A percentile compares a stretch with the other conserved stretches of the same genome.
Evolutionary conservation across 2,888 invertebrate genomes (phyloP).

Genomic region (Cyaniris semiargus): DNA sequence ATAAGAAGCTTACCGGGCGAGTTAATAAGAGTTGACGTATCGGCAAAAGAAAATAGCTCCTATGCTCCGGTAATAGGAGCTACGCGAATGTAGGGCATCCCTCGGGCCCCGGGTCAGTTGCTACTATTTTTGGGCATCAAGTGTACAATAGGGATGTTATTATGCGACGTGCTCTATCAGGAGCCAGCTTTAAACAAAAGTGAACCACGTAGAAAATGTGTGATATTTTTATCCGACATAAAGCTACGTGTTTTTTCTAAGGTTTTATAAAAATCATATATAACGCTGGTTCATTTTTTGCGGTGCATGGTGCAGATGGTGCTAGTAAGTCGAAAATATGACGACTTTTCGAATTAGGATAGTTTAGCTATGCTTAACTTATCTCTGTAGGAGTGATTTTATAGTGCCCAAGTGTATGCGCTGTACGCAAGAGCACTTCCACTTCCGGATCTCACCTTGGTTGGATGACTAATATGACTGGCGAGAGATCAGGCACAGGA

Average conservation of each 20-base stretch:
- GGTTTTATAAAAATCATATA: constrained; percentile 12
- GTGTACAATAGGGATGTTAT: constrained; percentile 55
- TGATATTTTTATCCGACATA: constrained; percentile 41
- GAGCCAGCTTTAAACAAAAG: constrained; percentile 43
- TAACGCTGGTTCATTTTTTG: background rate
- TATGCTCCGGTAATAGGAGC: constrained; percentile 53
- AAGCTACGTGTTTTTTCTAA: constrained; percentile 38
- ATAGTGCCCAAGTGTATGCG: no score
- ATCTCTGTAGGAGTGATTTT: no score
- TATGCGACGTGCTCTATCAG: constrained; percentile 47
- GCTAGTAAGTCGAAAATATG: background rate
- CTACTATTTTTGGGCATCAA: constrained; percentile 57
- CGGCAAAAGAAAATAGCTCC: constrained; percentile 57
- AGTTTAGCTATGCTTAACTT: no score
- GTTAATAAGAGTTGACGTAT: constrained; percentile 69
- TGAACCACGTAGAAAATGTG: constrained; percentile 42
- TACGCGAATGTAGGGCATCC: constrained; percentile 52
- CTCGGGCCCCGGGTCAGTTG: constrained; percentile 48
- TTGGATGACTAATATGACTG: no score
- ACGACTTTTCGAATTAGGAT: no score
- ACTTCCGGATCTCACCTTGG: no score
- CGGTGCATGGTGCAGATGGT: background rate
- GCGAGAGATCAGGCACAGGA: no score
- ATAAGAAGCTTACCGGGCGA: constrained; percentile 74
- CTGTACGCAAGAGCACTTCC: no score